Conservation (phyloP, 1,140 invertebrate species). For the Cephus cinctus region DNA sequence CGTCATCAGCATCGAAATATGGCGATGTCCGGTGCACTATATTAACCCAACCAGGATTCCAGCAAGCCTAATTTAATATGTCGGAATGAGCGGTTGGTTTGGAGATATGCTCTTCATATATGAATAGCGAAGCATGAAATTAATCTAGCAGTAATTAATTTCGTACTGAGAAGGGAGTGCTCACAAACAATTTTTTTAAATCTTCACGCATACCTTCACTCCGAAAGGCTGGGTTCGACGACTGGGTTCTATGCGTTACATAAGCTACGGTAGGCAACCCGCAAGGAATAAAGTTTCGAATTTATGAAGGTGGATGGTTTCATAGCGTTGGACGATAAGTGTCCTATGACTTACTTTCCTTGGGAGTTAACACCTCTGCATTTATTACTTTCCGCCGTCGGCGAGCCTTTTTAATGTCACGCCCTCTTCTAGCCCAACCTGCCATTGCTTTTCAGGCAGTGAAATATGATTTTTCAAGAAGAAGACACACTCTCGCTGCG, state of each 20-base stretch:
- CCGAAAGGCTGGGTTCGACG: too few relatives aligned
- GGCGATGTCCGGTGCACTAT: conserved; percentile 6
- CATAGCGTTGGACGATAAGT: too few relatives aligned
- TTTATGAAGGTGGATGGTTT: not conserved
- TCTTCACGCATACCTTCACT: too few relatives aligned
- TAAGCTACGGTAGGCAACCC: too few relatives aligned
- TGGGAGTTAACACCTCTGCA: not conserved
- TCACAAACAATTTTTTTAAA: too few relatives aligned
- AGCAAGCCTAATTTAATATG: conserved; percentile 17
- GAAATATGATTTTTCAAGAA: too few relatives aligned
- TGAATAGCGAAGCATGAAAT: not conserved
- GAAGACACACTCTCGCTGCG: too few relatives aligned
- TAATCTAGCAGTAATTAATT: conserved; percentile 5
- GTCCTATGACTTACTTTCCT: not conserved
- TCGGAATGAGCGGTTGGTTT: conserved; percentile 4
- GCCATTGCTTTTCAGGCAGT: too few relatives aligned
- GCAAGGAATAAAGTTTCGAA: not conserved
- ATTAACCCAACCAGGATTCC: conserved; percentile 16
- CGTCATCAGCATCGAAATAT: conserved; percentile 18
- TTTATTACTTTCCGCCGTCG: not conserved
- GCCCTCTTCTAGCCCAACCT: too few relatives aligned
- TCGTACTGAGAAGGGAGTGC: too few relatives aligned
- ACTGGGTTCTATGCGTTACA: too few relatives aligned
- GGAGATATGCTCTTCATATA: conserved; percentile 1
- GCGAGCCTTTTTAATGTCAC: too few relatives aligned